These are phyloP conservation scores for Scotopteryx bipunctaria DNA, from an alignment of 2,888 invertebrate species.

Conservation along the genomic window DNA sequence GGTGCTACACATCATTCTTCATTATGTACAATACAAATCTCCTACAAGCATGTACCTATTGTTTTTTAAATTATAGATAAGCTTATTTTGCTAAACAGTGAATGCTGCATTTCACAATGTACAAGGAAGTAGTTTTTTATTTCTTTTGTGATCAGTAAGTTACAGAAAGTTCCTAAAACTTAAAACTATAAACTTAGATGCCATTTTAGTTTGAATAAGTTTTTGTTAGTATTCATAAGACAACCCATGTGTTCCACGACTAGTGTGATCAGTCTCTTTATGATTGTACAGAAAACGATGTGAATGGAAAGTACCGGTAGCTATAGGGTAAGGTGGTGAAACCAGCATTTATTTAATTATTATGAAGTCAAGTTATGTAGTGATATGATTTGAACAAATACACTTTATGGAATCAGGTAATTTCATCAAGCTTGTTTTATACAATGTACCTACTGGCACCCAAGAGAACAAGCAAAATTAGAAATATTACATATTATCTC, in stretches of 20 bases:
- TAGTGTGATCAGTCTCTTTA: constrained; percentile 30
- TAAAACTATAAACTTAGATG: constrained; percentile 65
- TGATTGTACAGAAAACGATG: constrained; percentile 5
- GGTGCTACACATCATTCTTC: constrained; percentile 36
- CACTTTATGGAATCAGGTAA: background rate
- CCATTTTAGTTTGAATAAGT: constrained; percentile 62
- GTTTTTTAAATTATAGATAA: constrained; percentile 4
- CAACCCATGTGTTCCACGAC: constrained; percentile 58
- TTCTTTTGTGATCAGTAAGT: constrained; percentile 58
- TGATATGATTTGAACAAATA: constrained; percentile 44
- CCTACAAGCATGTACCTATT: background rate
- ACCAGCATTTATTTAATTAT: constrained; percentile 48
- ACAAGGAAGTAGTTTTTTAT: constrained; percentile 34
- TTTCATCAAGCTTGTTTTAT: background rate
- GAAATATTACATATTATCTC: background rate
- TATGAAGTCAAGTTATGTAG: constrained; percentile 37
- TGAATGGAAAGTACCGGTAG: constrained; percentile 43
- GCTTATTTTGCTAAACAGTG: constrained; percentile 15
- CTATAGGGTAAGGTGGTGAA: constrained; percentile 47
- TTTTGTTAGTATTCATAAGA: constrained; percentile 51
- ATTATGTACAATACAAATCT: constrained; percentile 10
- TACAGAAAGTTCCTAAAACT: constrained; percentile 77
- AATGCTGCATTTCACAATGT: constrained; percentile 23
- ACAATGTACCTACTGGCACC: background rate
- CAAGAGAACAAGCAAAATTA: background rate